Evolutionary conservation across 2,888 invertebrate species (phyloP).

Genomic region (Caenorhabditis sp.): DNA sequence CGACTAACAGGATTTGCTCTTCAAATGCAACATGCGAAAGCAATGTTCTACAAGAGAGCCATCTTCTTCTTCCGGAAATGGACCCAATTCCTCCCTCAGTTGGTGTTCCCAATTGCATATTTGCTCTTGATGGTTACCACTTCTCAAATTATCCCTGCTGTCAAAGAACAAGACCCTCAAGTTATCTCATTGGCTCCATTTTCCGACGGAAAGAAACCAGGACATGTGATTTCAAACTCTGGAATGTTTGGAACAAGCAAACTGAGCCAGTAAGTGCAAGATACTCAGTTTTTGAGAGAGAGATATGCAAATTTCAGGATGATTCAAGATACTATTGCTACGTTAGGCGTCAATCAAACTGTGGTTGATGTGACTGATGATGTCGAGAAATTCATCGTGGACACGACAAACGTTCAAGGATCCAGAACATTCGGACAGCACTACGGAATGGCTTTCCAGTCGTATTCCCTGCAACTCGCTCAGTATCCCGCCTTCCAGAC

Average conservation of each 20-base stretch:
- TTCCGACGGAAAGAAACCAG: constrained; percentile 25
- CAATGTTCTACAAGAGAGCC: constrained; percentile 77
- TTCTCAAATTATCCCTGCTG: constrained; percentile 62
- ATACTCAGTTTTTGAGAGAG: no score
- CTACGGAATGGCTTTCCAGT: constrained; percentile 70
- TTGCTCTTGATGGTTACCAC: constrained; percentile 63
- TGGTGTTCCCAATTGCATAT: constrained; percentile 73
- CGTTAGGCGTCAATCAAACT: constrained; percentile 35
- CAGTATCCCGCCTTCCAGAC: background rate
- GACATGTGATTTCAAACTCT: constrained; percentile 37
- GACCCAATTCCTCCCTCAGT: constrained; percentile 77
- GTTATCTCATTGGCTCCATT: constrained; percentile 57
- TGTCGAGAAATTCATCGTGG: constrained; percentile 35
- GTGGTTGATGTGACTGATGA: constrained; percentile 24
- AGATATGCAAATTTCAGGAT: constrained; percentile 4
- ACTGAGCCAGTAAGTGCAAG: constrained; percentile 23
- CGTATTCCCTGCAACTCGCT: background rate
- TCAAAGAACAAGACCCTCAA: constrained; percentile 66
- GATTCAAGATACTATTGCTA: constrained; percentile 40
- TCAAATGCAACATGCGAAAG: constrained; percentile 71
- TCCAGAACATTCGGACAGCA: constrained; percentile 72
- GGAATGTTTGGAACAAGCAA: constrained; percentile 11
- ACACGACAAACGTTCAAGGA: constrained; percentile 51
- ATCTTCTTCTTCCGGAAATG: constrained; percentile 76
- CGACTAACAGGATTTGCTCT: constrained; percentile 68